A percentile compares a stretch with the other conserved stretches of the same genome.
Evolutionary conservation across 2,888 invertebrate species (phyloP).

Genomic region (Chesias legatella): DNA sequence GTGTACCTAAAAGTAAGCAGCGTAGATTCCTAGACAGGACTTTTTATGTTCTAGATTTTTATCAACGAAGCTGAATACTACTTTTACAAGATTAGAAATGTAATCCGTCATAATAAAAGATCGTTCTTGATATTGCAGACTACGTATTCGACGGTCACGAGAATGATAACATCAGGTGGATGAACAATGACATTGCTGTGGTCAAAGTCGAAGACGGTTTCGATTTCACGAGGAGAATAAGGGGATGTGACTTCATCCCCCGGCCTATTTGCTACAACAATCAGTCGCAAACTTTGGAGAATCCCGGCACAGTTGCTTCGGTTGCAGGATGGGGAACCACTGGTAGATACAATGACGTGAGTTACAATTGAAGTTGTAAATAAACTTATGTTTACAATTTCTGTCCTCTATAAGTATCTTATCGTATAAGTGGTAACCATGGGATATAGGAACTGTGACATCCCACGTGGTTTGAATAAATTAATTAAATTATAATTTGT

Average conservation of each 20-base stretch:
- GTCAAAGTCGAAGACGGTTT: slow-evolving; percentile 67
- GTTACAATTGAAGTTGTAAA: slow-evolving; percentile 24
- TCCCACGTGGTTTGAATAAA: too few relatives aligned
- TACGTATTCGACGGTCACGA: slow-evolving; percentile 68
- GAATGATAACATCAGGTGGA: slow-evolving; percentile 69
- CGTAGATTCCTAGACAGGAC: too few relatives aligned
- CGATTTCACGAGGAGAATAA: slow-evolving; percentile 55
- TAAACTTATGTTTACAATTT: too few relatives aligned
- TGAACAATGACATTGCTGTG: slow-evolving; percentile 70
- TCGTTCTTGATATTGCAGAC: slow-evolving; percentile 37
- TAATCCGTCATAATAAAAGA: not conserved
- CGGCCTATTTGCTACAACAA: slow-evolving; percentile 65
- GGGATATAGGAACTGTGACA: too few relatives aligned
- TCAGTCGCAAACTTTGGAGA: slow-evolving; percentile 59
- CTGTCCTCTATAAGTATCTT: too few relatives aligned
- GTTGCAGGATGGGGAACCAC: slow-evolving; percentile 70
- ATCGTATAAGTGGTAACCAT: too few relatives aligned
- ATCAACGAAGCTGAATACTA: too few relatives aligned
- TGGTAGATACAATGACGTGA: slow-evolving; percentile 58
- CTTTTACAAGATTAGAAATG: too few relatives aligned
- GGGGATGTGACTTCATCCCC: slow-evolving; percentile 63
- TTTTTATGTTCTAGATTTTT: too few relatives aligned
- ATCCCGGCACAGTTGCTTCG: slow-evolving; percentile 48
- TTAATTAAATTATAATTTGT: too few relatives aligned
- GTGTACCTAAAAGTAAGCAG: slow-evolving; percentile 64